Evolutionary conservation across 2,113 vertebrate genomes (phyloP).

Genomic region (Oryctolagus cuniculus): DNA sequence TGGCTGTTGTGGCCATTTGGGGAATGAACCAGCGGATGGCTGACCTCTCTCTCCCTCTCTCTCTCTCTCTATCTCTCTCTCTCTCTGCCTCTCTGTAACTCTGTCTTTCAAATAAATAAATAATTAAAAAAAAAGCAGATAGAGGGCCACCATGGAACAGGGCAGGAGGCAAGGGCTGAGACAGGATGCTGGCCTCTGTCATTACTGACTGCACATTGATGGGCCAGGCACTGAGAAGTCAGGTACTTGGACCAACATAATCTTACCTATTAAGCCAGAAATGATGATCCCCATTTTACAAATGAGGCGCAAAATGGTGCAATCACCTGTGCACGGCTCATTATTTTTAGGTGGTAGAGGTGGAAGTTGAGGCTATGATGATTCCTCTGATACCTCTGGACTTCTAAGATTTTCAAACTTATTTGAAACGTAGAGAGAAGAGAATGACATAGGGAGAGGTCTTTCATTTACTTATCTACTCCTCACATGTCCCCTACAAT

Average conservation of each 20-base stretch:
- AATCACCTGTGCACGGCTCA: background rate
- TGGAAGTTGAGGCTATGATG: fast-evolving
- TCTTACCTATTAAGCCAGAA: background rate
- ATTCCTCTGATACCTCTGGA: no score
- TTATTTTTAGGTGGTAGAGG: fast-evolving
- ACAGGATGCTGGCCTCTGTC: background rate
- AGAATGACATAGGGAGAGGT: no score
- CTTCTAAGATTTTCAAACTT: background rate
- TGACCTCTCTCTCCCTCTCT: no score
- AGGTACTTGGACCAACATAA: background rate
- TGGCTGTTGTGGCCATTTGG: no score
- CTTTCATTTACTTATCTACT: no score
- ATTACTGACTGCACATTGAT: fast-evolving
- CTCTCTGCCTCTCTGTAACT: no score
- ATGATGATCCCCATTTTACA: background rate
- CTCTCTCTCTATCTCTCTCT: fast-evolving
- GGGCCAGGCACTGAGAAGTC: background rate
- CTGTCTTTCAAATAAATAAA: no score
- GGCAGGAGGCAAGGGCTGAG: background rate
- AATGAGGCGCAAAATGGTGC: background rate
- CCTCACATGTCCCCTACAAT: no score
- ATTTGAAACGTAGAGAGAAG: no score
- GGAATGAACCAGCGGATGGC: no score
- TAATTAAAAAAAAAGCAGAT: no score
- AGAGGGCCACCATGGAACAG: background rate